Evolutionary conservation across 2,113 vertebrate species (phyloP).

Genomic region (Nesogale talazaci): DNA sequence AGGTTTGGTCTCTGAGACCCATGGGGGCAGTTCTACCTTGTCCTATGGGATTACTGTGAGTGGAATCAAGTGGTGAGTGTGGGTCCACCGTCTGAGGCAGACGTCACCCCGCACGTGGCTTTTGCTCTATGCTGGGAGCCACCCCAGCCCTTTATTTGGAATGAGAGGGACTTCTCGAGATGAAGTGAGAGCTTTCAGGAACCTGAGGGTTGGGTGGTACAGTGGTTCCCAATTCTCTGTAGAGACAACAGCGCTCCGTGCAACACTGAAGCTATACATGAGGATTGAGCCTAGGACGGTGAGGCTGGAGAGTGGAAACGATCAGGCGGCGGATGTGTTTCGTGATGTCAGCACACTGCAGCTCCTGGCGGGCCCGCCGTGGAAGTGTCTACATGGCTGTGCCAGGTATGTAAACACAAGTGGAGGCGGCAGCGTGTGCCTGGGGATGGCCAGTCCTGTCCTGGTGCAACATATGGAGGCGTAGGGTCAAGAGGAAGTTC

Average conservation of each 20-base stretch:
- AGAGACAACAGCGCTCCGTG: background rate
- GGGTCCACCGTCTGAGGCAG: too few relatives aligned
- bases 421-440: background rate
- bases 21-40: too few relatives aligned
- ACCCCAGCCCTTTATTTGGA: background rate
- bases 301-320: slow-evolving; percentile 17
- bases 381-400: background rate
- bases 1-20: too few relatives aligned
- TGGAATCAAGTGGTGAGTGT: too few relatives aligned
- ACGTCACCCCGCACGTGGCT: background rate
- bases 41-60: too few relatives aligned
- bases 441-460: background rate
- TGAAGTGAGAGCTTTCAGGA: slow-evolving; percentile 34
- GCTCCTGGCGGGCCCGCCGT: background rate
- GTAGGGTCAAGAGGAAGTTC: slow-evolving; percentile 60
- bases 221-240: slow-evolving; percentile 1
- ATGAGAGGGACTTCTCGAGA: slow-evolving; percentile 16
- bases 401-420: background rate
- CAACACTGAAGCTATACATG: background rate
- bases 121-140: background rate
- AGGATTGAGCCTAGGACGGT: background rate
- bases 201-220: background rate
- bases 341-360: slow-evolving; percentile 32
- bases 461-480: slow-evolving; percentile 23
- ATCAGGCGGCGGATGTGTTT: slow-evolving; percentile 23